Base-by-base conservation (phyloP, 1,140 invertebrate species). In the Macrostomum lignano region DNA sequence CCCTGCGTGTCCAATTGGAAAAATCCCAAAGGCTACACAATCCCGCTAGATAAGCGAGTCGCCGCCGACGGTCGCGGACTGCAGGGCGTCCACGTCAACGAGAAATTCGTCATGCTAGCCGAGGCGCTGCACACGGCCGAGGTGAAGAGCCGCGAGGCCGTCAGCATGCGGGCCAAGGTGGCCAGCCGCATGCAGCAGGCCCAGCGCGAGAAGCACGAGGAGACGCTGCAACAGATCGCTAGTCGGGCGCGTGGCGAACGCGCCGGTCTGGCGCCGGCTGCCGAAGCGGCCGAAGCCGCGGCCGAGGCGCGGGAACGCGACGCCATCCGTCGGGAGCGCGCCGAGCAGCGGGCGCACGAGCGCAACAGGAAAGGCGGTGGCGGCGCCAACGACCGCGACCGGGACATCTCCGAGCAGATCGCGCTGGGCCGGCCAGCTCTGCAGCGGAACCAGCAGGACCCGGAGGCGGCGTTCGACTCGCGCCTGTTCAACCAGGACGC, bases 1-100 rank as follows among this genome's bases (percentile, higher is more conserved):
- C 91, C 91, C 0, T 96, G 88, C 49, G 91, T 98, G 40, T 88
- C 79, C 9, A 96, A 98, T 49, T 98, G 88, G 88, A 98, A 98
- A 58, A 98, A 98, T 52, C 76, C 84, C 2, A 65, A 93, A 81
- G 77, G 81, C 47, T 96, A 93, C 60, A 96, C 88, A 0, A 91
- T 98, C 47, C 88, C 88, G 0, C 58, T 98, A 37, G 88, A 96
- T 55, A 98, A 98, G 61, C 69, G 91, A 44, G 60, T 98, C 41
- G 91, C 88, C 2, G 86, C 88, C 9, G 91, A 98, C 60, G 91
- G 91, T 1, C 63, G 91, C 29, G 88, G 88, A 7, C 59, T 96
- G 0, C 88, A 96, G 47, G 79, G 86, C 51, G 72, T 78, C 11
- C 88, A 94, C 46, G 84, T 96, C 33, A 96, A 94, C 51, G 88